Percentiles rank a stretch among this genome's conserved stretches.
Conservation (phyloP, 2,797 vertebrate genomes). For the Lates japonicus region DNA sequence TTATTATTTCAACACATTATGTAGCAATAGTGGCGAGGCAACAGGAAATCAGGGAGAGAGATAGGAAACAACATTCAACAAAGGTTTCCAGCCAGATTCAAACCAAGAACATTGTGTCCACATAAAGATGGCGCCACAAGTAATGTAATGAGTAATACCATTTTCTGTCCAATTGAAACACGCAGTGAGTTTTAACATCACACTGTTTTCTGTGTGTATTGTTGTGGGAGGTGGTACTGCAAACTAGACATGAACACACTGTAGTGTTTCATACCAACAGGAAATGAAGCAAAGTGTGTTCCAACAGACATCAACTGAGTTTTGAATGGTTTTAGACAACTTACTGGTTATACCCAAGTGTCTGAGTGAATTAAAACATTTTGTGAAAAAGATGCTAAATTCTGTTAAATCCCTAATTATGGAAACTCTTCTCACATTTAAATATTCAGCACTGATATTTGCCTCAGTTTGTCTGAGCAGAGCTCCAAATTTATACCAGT, state of each 20-base stretch:
- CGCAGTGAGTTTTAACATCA: background rate
- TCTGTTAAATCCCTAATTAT: background rate
- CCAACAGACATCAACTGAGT: background rate
- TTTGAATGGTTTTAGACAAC: constrained; percentile 3
- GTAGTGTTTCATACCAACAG: background rate
- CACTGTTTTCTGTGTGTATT: background rate
- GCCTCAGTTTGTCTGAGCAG: constrained; percentile 4
- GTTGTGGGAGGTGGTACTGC: background rate
- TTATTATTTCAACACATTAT: background rate
- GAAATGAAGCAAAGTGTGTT: background rate
- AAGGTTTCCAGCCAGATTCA: too few relatives aligned
- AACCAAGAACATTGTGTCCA: too few relatives aligned
- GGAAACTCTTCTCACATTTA: constrained; percentile 7
- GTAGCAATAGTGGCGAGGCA: background rate
- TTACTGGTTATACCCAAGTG: background rate
- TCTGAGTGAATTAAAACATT: background rate
- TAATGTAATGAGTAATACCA: background rate
- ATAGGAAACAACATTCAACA: too few relatives aligned
- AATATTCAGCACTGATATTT: constrained; percentile 14
- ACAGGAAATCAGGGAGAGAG: background rate
- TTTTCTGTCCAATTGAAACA: background rate
- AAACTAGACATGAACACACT: background rate
- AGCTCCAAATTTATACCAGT: constrained; percentile 23
- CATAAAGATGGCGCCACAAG: too few relatives aligned
- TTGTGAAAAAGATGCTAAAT: background rate